A percentile compares a stretch with the other conserved stretches of the same genome.
Evolutionary conservation across 2,888 invertebrate genomes (phyloP).

Genomic region (Matsumyia berberina): DNA sequence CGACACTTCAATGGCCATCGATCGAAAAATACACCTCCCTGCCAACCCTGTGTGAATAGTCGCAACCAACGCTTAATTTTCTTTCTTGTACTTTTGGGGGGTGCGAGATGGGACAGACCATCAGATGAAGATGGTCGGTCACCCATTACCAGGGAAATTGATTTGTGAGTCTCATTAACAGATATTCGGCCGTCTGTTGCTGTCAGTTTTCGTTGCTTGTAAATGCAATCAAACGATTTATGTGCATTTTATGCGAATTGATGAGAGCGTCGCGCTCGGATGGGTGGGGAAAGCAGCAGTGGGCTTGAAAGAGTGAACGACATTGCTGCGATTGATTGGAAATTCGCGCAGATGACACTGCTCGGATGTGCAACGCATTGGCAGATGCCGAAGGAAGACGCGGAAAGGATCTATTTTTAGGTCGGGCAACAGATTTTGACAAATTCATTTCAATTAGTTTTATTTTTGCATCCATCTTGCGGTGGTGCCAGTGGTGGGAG

Average conservation of each 20-base stretch:
- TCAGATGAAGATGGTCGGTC: constrained; percentile 17
- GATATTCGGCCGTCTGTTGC: constrained; percentile 74
- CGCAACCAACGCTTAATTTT: background rate
- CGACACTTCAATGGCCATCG: constrained; percentile 64
- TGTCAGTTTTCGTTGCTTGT: constrained; percentile 65
- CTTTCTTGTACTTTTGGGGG: background rate
- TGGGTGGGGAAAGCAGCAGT: background rate
- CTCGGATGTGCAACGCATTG: constrained; percentile 34
- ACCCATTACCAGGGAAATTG: constrained; percentile 55
- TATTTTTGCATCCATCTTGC: background rate
- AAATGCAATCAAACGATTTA: constrained; percentile 70
- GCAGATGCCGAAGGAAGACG: constrained; percentile 13
- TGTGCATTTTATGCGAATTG: constrained; percentile 68
- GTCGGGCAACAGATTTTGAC: constrained; percentile 49
- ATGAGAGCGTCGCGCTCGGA: constrained; percentile 20
- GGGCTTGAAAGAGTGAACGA: constrained; percentile 14
- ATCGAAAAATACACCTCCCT: constrained; percentile 44
- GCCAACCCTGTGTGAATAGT: background rate
- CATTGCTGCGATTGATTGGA: constrained; percentile 43
- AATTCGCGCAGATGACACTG: constrained; percentile 38
- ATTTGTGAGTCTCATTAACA: constrained; percentile 75
- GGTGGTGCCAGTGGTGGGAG: background rate
- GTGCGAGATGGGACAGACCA: constrained; percentile 25
- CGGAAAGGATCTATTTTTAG: constrained; percentile 40
- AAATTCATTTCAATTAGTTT: constrained; percentile 59